Conservation (phyloP, 2,888 invertebrate genomes). For the Platycheirus albimanus region DNA sequence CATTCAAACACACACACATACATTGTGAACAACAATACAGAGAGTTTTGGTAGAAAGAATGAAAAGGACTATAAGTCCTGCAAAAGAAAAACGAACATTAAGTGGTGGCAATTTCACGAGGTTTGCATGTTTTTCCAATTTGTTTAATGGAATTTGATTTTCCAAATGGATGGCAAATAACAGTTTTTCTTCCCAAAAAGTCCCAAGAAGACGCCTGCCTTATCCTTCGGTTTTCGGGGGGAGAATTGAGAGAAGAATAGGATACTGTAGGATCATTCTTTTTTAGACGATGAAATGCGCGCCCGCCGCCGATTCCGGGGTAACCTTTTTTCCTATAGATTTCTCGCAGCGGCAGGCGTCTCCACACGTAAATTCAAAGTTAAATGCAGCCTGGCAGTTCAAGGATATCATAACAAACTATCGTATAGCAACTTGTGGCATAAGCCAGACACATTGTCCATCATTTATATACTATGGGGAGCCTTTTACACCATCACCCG, state of each 20-base stretch:
- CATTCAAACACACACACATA: constrained; percentile 26
- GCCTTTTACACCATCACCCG: not conserved
- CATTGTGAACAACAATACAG: constrained; percentile 6
- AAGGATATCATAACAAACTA: constrained; percentile 50
- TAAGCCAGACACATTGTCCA: constrained; percentile 44
- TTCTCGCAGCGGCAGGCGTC: no score
- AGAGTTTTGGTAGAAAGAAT: not conserved
- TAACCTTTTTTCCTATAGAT: constrained; percentile 21
- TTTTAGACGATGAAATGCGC: not conserved
- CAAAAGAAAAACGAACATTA: constrained; percentile 56
- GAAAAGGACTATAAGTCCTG: constrained; percentile 52
- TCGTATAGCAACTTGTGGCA: constrained; percentile 65
- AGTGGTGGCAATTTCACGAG: constrained; percentile 76
- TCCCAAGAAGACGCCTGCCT: constrained; percentile 36
- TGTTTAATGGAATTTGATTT: constrained; percentile 79
- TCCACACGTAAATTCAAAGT: constrained; percentile 34
- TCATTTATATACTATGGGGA: constrained; percentile 24
- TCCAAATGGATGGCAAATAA: constrained; percentile 77
- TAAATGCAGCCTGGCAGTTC: constrained; percentile 42
- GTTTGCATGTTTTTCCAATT: constrained; percentile 78
- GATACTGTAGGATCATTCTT: constrained; percentile 6
- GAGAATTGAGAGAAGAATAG: not conserved
- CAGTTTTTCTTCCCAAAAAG: constrained; percentile 66
- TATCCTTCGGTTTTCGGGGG: constrained; percentile 10
- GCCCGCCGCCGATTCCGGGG: not conserved